Conservation (phyloP, 2,113 vertebrate genomes). For the Eurystomus gularis region DNA sequence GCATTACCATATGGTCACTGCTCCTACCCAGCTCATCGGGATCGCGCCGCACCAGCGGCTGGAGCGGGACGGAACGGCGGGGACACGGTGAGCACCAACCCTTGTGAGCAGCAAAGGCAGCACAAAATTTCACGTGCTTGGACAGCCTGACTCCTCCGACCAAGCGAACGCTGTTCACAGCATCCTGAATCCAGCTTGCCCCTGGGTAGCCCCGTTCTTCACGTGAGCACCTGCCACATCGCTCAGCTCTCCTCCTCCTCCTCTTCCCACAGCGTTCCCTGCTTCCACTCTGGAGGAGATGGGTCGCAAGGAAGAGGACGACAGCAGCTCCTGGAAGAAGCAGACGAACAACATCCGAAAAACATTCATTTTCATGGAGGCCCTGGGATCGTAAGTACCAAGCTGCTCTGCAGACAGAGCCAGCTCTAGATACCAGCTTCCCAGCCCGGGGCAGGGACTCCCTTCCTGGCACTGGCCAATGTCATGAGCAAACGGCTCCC, state of each 20-base stretch:
- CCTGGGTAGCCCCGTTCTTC: not conserved
- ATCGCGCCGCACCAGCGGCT: accelerated
- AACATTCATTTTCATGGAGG: slow-evolving; percentile 90
- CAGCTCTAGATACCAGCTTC: accelerated
- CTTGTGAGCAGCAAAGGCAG: not conserved
- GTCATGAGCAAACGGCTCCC: accelerated
- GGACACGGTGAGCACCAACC: not conserved
- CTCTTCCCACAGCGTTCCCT: slow-evolving; percentile 61
- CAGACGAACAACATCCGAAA: slow-evolving; percentile 88
- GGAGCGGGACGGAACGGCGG: accelerated
- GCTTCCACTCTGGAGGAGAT: slow-evolving; percentile 80
- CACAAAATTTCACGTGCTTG: not conserved
- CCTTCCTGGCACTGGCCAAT: accelerated
- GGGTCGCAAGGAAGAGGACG: slow-evolving; percentile 84
- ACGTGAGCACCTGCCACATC: accelerated
- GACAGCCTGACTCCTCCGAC: not conserved
- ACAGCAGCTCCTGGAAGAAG: slow-evolving; percentile 87
- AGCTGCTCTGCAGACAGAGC: not conserved
- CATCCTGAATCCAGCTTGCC: not conserved
- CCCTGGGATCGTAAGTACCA: slow-evolving; percentile 89
- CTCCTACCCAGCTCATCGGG: not conserved
- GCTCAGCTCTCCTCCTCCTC: not conserved
- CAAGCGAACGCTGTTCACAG: not conserved
- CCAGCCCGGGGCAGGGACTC: not conserved
- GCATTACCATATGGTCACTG: not conserved